phyloP scores from a whole-genome alignment of 2,797 vertebrate genomes.

The Phataginus tetradactyla region DNA sequence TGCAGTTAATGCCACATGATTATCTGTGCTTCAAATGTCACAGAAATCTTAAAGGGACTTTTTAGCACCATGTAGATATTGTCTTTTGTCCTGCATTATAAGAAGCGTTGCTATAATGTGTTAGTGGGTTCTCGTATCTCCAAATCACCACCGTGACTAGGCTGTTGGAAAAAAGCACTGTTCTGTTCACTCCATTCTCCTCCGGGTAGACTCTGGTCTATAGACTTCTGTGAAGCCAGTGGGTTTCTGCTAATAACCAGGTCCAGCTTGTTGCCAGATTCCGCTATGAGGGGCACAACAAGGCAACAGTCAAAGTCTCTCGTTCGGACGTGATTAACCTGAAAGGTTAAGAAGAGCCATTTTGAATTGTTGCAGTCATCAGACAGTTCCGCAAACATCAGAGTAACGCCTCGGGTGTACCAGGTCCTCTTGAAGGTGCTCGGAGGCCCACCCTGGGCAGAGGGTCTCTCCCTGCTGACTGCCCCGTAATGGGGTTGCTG shows the following conservation, averaged over 20 bases:
- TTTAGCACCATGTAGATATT: constrained; percentile 91
- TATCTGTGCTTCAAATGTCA: constrained; percentile 82
- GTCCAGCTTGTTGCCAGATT: constrained; percentile 96
- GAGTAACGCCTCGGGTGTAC: not conserved
- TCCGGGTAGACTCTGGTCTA: constrained; percentile 74
- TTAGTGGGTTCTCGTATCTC: constrained; percentile 91
- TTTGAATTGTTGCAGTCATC: fast-evolving
- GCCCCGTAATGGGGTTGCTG: fast-evolving
- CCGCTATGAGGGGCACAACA: constrained; percentile 97
- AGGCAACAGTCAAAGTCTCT: constrained; percentile 99
- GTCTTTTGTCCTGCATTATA: constrained; percentile 78
- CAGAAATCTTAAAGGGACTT: constrained; percentile 82
- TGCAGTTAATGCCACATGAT: constrained; percentile 85
- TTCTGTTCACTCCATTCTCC: constrained; percentile 88
- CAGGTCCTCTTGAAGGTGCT: not conserved
- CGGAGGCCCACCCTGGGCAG: not conserved
- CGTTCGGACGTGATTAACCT: constrained; percentile 98
- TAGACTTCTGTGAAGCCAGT: constrained; percentile 85
- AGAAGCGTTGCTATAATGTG: constrained; percentile 90
- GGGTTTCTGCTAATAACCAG: constrained; percentile 98
- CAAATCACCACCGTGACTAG: constrained; percentile 73
- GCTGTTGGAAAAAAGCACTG: constrained; percentile 85
- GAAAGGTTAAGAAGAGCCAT: constrained; percentile 49
- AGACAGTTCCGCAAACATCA: not conserved
- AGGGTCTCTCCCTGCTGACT: not conserved